Conservation (phyloP, 2,888 invertebrate genomes). For the Limnephilus lunatus region DNA sequence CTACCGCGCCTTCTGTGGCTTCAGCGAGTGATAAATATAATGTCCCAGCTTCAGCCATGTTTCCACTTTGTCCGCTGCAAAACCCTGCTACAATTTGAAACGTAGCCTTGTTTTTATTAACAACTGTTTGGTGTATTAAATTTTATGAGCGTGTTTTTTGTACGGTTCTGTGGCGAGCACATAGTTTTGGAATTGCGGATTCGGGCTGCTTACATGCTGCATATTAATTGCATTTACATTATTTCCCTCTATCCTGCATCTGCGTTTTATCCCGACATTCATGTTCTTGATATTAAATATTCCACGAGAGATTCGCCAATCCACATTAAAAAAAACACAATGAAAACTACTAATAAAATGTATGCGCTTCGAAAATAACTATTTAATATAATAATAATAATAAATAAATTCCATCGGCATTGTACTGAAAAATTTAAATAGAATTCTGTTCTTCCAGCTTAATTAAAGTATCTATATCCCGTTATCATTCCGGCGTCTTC, state of each 20-base stretch:
- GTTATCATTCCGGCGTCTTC: no score
- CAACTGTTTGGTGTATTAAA: slow-evolving; percentile 41
- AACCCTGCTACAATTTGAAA: slow-evolving; percentile 7
- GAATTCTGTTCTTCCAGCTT: no score
- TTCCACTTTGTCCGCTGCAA: slow-evolving; percentile 31
- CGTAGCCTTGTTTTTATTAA: slow-evolving; percentile 33
- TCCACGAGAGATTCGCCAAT: neutral
- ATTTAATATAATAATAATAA: no score
- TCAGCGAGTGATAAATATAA: neutral
- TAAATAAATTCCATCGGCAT: no score
- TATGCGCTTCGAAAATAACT: no score
- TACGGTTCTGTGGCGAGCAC: neutral
- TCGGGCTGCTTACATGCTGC: slow-evolving; percentile 4
- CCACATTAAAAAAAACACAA: neutral
- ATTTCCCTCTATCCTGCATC: neutral
- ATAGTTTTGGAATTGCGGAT: neutral
- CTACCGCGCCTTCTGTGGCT: neutral
- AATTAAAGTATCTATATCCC: no score
- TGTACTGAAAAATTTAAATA: no score
- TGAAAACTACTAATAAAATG: no score
- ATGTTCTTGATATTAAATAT: neutral
- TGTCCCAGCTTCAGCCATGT: neutral
- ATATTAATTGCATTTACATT: slow-evolving; percentile 13
- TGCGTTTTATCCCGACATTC: neutral
- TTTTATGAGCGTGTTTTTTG: slow-evolving; percentile 39